A percentile compares a stretch with the other conserved stretches of the same genome.
Conservation (phyloP, 2,888 invertebrate species). For the Phymatocera aterrima region DNA sequence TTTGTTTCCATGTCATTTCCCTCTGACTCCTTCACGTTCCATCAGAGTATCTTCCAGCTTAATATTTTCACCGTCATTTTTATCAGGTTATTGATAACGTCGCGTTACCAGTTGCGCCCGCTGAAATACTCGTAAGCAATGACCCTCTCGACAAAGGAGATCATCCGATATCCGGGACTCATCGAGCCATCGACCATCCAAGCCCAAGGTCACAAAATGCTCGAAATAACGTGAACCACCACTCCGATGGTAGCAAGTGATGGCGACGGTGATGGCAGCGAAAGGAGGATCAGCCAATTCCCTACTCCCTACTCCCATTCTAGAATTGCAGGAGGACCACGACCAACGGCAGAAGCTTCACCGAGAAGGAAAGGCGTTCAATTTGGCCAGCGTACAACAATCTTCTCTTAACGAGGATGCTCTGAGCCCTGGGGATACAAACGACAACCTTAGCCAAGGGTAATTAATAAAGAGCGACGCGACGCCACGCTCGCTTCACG, state of each 20-base stretch:
- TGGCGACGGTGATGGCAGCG: not conserved
- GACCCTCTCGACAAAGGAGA: too few relatives aligned
- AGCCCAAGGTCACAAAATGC: not conserved
- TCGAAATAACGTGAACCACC: not conserved
- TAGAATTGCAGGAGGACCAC: too few relatives aligned
- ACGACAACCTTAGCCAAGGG: constrained; percentile 39
- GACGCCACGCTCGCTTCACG: not conserved
- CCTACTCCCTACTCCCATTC: not conserved
- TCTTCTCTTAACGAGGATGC: constrained; percentile 30
- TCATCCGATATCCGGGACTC: too few relatives aligned
- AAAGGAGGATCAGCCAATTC: not conserved
- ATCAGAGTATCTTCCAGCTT: too few relatives aligned
- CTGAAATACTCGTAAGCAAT: too few relatives aligned
- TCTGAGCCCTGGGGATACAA: constrained; percentile 25
- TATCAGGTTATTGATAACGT: too few relatives aligned
- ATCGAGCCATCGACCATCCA: too few relatives aligned
- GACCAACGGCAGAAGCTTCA: not conserved
- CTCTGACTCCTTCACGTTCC: too few relatives aligned
- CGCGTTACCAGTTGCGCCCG: too few relatives aligned
- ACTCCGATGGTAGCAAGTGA: not conserved
- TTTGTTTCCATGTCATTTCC: too few relatives aligned
- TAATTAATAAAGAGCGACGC: constrained; percentile 29
- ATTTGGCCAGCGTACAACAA: constrained; percentile 34
- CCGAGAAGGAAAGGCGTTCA: not conserved
- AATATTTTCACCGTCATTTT: too few relatives aligned